A percentile compares a stretch with the other conserved stretches of the same genome.
phyloP scores from a whole-genome alignment of 2,797 vertebrate genomes.

The Pogoniulus pusillus region DNA sequence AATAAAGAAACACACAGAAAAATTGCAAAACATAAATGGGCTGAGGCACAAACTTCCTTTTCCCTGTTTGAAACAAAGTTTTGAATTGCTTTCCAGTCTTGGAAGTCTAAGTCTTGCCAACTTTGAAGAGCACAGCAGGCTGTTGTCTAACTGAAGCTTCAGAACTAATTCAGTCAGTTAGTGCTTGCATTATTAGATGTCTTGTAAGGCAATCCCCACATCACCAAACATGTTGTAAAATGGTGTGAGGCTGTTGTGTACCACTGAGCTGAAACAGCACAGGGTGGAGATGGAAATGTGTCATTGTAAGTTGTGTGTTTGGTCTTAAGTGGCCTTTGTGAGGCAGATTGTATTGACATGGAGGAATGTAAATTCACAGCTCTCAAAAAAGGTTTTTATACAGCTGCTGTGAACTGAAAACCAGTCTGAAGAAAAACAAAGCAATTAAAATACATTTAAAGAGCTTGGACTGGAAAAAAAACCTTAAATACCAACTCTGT shows the following conservation, averaged over 20 bases:
- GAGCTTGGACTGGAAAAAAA: neutral
- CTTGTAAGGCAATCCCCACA: neutral
- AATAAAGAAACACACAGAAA: neutral
- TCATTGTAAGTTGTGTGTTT: neutral
- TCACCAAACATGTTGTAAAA: neutral
- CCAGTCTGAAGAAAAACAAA: neutral
- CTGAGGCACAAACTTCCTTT: neutral
- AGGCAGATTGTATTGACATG: neutral
- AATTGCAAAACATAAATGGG: neutral
- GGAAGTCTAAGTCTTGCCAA: neutral
- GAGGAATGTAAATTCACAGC: neutral
- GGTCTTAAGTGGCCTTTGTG: neutral
- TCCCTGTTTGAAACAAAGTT: neutral
- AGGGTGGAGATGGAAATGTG: neutral
- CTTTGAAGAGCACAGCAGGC: neutral
- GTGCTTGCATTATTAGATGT: neutral
- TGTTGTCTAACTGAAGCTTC: neutral
- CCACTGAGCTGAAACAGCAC: neutral
- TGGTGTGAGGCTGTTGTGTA: neutral
- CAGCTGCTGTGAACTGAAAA: neutral
- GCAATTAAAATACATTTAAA: neutral
- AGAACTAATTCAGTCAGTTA: neutral
- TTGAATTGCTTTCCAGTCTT: neutral
- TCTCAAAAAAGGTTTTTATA: neutral
- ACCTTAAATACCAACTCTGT: neutral